Evolutionary conservation across 2,888 invertebrate genomes (phyloP).

Genomic region (Petrolisthes cinctipes): DNA sequence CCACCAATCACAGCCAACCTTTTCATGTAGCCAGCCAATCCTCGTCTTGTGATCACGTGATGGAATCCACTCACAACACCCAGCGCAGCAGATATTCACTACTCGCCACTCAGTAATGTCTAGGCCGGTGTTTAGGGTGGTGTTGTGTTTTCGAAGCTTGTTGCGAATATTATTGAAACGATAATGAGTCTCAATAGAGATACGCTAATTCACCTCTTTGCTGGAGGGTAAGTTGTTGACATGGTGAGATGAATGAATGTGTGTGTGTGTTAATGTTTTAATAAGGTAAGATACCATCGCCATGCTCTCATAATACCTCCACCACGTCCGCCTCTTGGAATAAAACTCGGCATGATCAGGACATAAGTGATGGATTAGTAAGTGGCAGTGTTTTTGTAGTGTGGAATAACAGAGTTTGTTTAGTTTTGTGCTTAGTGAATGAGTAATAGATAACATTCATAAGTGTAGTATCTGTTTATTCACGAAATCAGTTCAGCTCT

Average conservation of each 20-base stretch:
- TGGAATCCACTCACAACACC: slow-evolving; percentile 53
- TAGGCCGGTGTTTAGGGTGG: slow-evolving; percentile 40
- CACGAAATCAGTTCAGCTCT: too few relatives aligned
- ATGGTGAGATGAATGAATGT: background rate
- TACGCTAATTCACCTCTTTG: slow-evolving; percentile 65
- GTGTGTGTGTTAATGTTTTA: background rate
- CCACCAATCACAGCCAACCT: slow-evolving; percentile 36
- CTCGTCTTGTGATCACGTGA: slow-evolving; percentile 55
- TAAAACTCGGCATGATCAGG: background rate
- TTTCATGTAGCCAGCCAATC: slow-evolving; percentile 33
- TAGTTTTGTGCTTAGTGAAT: too few relatives aligned
- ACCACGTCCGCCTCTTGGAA: background rate
- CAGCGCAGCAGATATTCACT: background rate
- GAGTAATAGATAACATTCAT: too few relatives aligned
- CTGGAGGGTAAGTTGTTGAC: slow-evolving; percentile 61
- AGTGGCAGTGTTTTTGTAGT: too few relatives aligned
- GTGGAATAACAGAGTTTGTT: too few relatives aligned
- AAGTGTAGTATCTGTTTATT: too few relatives aligned
- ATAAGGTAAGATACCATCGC: background rate
- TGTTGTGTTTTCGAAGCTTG: background rate
- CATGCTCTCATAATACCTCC: background rate
- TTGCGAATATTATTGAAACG: background rate
- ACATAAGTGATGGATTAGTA: too few relatives aligned
- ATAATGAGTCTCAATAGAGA: slow-evolving; percentile 61
- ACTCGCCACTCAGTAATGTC: slow-evolving; percentile 46